Percentiles rank a stretch among this genome's conserved stretches.
Evolutionary conservation across 2,797 vertebrate genomes (phyloP).

Genomic region (Steatocranus sp.): DNA sequence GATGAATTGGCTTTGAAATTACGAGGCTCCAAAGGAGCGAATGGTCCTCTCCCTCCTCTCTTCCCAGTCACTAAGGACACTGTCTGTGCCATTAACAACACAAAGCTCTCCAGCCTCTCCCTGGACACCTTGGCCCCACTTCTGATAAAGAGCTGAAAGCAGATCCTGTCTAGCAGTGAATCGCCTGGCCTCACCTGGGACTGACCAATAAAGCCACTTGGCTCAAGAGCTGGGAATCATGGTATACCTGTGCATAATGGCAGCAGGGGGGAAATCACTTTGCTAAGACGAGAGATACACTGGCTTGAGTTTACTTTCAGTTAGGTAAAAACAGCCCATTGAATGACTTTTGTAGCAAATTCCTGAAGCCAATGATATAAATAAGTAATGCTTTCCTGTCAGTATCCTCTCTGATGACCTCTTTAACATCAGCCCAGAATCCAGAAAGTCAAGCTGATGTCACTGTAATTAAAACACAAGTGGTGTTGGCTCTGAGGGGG

Average conservation of each 20-base stretch:
- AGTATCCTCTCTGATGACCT: neutral
- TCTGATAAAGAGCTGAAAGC: slow-evolving; percentile 74
- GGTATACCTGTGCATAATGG: slow-evolving; percentile 19
- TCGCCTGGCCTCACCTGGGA: slow-evolving; percentile 58
- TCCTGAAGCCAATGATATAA: neutral
- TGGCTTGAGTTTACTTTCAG: neutral
- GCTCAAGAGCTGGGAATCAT: slow-evolving; percentile 51
- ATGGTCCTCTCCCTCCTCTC: slow-evolving; percentile 39
- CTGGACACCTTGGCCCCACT: slow-evolving; percentile 67
- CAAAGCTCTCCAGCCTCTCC: slow-evolving; percentile 64
- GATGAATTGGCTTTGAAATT: slow-evolving; percentile 66
- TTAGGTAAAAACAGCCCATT: neutral
- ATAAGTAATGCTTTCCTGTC: neutral
- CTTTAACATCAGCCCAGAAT: slow-evolving; percentile 13
- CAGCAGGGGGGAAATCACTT: neutral
- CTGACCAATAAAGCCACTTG: slow-evolving; percentile 42
- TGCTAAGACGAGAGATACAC: neutral
- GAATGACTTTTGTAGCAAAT: neutral
- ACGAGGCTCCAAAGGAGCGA: slow-evolving; percentile 65
- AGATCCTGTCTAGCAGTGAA: slow-evolving; percentile 63
- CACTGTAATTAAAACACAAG: slow-evolving; percentile 62
- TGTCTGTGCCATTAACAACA: slow-evolving; percentile 73
- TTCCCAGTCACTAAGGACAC: slow-evolving; percentile 62
- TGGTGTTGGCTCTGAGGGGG: slow-evolving; percentile 37
- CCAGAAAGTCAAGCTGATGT: slow-evolving; percentile 52